A percentile compares a stretch with the other conserved stretches of the same genome.
Conservation (phyloP, 1,140 invertebrate species). For the Fopius arisanus region DNA sequence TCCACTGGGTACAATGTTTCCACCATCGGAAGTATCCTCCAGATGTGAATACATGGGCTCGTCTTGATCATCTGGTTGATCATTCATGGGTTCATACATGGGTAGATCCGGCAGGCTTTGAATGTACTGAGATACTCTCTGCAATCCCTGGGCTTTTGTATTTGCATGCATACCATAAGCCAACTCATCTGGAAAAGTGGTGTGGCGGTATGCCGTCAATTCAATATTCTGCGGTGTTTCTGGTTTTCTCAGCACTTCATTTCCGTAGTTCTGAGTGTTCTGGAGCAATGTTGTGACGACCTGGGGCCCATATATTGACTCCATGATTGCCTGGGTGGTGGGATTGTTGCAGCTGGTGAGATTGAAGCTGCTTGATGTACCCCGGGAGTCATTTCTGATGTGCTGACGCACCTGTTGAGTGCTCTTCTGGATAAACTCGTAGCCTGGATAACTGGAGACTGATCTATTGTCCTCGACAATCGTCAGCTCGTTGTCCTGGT, state of each 20-base stretch:
- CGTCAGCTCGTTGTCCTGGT: not conserved
- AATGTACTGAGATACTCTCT: conserved; percentile 57
- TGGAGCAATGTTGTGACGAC: conserved; percentile 42
- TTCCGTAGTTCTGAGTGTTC: conserved; percentile 43
- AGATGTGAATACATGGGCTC: conserved; percentile 30
- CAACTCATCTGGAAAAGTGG: conserved; percentile 16
- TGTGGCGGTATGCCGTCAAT: conserved; percentile 48
- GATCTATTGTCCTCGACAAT: not conserved
- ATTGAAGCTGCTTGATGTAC: conserved; percentile 32
- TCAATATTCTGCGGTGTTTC: conserved; percentile 47
- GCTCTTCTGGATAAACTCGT: not conserved
- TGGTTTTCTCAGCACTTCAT: conserved; percentile 38
- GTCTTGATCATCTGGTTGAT: conserved; percentile 40
- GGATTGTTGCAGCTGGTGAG: conserved; percentile 40
- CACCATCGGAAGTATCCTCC: conserved; percentile 25
- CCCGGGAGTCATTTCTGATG: conserved; percentile 40
- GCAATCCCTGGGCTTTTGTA: conserved; percentile 44
- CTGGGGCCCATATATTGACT: conserved; percentile 49
- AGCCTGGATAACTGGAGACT: conserved; percentile 15
- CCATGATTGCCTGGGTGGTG: conserved; percentile 44
- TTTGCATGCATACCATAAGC: conserved; percentile 31
- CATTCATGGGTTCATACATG: conserved; percentile 44
- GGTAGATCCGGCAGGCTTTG: conserved; percentile 57
- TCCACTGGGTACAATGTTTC: not conserved
- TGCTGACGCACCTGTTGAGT: conserved; percentile 35